Conservation (phyloP, 2,888 invertebrate genomes). For the Sesia bembeciformis region DNA sequence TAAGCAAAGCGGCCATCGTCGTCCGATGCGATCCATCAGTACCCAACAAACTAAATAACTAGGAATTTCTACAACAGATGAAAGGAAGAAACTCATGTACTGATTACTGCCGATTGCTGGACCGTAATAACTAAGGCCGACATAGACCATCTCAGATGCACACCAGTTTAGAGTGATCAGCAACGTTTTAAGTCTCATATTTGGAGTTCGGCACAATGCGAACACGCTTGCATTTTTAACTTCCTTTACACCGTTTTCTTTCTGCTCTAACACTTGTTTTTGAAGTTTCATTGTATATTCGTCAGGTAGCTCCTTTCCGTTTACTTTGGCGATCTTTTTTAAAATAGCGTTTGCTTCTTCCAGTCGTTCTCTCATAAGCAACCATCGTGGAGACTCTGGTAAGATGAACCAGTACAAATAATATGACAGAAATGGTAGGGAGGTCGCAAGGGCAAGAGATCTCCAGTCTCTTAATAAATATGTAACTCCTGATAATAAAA, state of each 20-base stretch:
- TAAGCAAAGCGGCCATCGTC: slow-evolving; percentile 90
- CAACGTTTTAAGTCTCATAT: slow-evolving; percentile 90
- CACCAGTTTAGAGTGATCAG: slow-evolving; percentile 93
- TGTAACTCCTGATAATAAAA: slow-evolving; percentile 88
- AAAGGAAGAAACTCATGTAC: slow-evolving; percentile 90
- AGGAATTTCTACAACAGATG: slow-evolving; percentile 90
- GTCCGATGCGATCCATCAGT: slow-evolving; percentile 90
- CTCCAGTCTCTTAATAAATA: slow-evolving; percentile 91
- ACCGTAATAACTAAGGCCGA: slow-evolving; percentile 93
- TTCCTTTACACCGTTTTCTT: slow-evolving; percentile 64
- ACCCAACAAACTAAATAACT: slow-evolving; percentile 92
- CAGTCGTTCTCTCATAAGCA: slow-evolving; percentile 86
- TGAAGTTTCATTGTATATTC: slow-evolving; percentile 82
- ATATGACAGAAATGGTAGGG: slow-evolving; percentile 88
- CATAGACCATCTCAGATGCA: slow-evolving; percentile 93
- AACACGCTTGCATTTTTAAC: slow-evolving; percentile 68
- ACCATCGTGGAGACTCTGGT: slow-evolving; percentile 94
- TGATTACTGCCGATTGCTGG: slow-evolving; percentile 91
- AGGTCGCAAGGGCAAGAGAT: slow-evolving; percentile 84
- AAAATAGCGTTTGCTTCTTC: slow-evolving; percentile 88
- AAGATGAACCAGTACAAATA: slow-evolving; percentile 89
- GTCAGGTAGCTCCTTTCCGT: slow-evolving; percentile 83
- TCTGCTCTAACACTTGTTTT: slow-evolving; percentile 79
- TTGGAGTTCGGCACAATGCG: slow-evolving; percentile 85
- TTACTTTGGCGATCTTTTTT: slow-evolving; percentile 84